Base-by-base conservation (phyloP, 2,888 invertebrate genomes). In the Bibio marci region DNA sequence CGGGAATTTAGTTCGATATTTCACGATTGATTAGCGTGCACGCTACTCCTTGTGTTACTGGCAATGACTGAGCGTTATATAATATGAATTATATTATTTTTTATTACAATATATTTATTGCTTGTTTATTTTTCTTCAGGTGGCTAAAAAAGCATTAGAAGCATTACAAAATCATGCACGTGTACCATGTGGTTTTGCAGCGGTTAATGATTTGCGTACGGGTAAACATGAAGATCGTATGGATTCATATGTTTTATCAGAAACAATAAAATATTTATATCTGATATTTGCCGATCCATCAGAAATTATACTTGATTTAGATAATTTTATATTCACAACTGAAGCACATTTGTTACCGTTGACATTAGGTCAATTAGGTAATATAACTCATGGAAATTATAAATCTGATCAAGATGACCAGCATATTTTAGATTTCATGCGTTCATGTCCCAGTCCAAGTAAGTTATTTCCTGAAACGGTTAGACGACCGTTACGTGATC, bases 221-320 rank as follows among this genome's bases (percentile, higher is more conserved):
- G 76, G 85, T 22, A 73, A 75, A 42, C 87, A 90, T 53, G 94
- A 95, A 56, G 94, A 97, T 55, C 74, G 94, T 46, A 94, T 98
- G 94, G 97, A 98, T 58, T 95, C 95, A 0, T 98, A 90, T 64
- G 91, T 98, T 1, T 67, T 98, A 2, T 87, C 97, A 0, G 97
- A 98, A 65, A 98, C 97, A 0, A 86, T 98, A 54, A 98, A 98
- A 61, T 98, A 98, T 58, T 67, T 98, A 10, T 98, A 79, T 62
- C 70, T 98, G 57, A 64, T 98, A 41, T 98, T 97, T 58, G 78
- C 91, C 27, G 82, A 94, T 48, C 79, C 82, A 39, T 74, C 72
- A 26, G 92, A 95, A 52, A 62, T 90, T 36, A 70, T 82, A 7
- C 62, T 90, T 13, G 77, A 86, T 57, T 60, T 90, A 38, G 85